Percentiles rank a stretch among this genome's conserved stretches.
Evolutionary conservation across 2,888 invertebrate species (phyloP).

Genomic region (Xanthorhoe spadicearia): DNA sequence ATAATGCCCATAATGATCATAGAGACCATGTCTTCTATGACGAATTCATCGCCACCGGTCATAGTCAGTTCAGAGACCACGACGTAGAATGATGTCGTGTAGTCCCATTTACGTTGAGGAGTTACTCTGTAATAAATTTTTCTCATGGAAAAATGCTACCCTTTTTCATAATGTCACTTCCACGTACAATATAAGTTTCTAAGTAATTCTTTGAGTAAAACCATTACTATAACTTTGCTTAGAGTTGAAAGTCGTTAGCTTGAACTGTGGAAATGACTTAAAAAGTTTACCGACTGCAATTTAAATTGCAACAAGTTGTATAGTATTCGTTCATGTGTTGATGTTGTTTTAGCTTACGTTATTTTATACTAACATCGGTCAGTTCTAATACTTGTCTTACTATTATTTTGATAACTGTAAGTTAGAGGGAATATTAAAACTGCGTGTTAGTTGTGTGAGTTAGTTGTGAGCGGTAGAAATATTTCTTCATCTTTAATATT

Average conservation of each 20-base stretch:
- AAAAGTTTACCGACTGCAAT: slow-evolving; percentile 20
- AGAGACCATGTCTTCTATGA: slow-evolving; percentile 55
- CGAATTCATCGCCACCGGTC: slow-evolving; percentile 73
- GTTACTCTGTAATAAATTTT: slow-evolving; percentile 54
- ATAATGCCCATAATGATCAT: slow-evolving; percentile 63
- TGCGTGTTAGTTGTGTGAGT: no score
- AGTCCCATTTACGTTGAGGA: slow-evolving; percentile 69
- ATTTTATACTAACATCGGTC: not conserved
- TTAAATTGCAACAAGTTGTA: slow-evolving; percentile 30
- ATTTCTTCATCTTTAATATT: no score
- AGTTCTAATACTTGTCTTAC: not conserved
- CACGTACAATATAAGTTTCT: not conserved
- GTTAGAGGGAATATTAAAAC: no score
- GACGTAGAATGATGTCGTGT: slow-evolving; percentile 70
- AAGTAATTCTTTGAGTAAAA: slow-evolving; percentile 7
- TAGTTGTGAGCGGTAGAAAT: no score
- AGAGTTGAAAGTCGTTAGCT: slow-evolving; percentile 13
- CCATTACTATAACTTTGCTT: slow-evolving; percentile 18
- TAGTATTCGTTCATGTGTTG: not conserved
- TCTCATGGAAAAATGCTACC: not conserved
- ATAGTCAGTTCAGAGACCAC: slow-evolving; percentile 65
- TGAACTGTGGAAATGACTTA: slow-evolving; percentile 20
- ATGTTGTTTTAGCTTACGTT: slow-evolving; percentile 9
- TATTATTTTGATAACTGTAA: not conserved
- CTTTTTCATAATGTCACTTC: not conserved